These are phyloP conservation scores for Zoroaster sp. DNA, from an alignment of 53 echinoderm and acorn worm species.

Conservation along the genomic window DNA sequence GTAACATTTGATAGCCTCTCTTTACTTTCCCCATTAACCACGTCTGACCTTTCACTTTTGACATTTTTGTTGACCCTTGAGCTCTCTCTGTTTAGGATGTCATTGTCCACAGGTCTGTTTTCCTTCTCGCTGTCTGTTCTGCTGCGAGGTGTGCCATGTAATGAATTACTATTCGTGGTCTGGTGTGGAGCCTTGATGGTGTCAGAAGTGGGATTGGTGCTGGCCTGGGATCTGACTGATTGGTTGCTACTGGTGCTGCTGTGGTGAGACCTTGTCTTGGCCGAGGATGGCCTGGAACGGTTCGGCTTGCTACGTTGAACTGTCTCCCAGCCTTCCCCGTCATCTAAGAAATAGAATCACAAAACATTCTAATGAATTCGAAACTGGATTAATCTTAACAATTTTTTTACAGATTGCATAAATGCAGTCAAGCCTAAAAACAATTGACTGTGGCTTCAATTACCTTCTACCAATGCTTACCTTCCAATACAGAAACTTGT, in stretches of 20 bases:
- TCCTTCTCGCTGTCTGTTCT: slow-evolving; percentile 97
- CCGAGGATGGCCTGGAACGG: slow-evolving; percentile 81
- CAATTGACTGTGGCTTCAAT: no score
- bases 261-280: slow-evolving; percentile 51
- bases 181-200: background rate
- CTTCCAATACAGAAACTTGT: slow-evolving; percentile 30
- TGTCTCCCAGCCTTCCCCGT: slow-evolving; percentile 97
- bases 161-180: background rate
- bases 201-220: background rate
- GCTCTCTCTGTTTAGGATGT: background rate
- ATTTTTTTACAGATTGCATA: background rate
- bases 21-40: background rate
- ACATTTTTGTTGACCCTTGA: background rate
- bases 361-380: background rate
- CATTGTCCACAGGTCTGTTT: slow-evolving; percentile 68
- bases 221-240: background rate
- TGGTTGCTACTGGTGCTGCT: slow-evolving; percentile 42
- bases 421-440: background rate
- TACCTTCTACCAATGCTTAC: no score
- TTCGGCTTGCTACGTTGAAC: slow-evolving; percentile 91
- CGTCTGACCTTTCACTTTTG: background rate
- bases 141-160: slow-evolving; percentile 8
- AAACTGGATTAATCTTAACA: background rate
- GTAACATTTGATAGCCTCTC: background rate
- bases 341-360: slow-evolving; percentile 61